Conservation (phyloP, 2,888 invertebrate species). For the Ennomos erosarius region DNA sequence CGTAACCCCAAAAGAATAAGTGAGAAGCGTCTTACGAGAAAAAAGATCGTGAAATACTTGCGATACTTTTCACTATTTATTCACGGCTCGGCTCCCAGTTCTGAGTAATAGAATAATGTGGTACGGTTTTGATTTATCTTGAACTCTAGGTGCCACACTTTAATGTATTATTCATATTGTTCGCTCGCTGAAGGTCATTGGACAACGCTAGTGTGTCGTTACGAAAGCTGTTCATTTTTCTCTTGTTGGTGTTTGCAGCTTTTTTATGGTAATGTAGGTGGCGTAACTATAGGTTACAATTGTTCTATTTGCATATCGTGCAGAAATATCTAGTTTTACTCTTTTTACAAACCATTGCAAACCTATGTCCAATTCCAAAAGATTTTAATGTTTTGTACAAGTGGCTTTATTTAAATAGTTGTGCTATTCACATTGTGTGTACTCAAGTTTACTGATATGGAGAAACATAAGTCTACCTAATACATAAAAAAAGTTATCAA, state of each 20-base stretch:
- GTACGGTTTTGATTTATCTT: slow-evolving; percentile 46
- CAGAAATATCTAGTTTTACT: slow-evolving; percentile 16
- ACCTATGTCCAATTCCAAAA: too few species aligned
- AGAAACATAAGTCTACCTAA: too few species aligned
- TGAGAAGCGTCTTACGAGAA: slow-evolving; percentile 78
- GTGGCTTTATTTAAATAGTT: too few species aligned
- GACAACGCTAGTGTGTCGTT: slow-evolving; percentile 19
- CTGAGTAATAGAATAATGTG: slow-evolving; percentile 54
- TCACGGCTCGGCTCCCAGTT: slow-evolving; percentile 54
- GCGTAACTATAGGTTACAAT: slow-evolving; percentile 28
- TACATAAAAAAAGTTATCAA: too few species aligned
- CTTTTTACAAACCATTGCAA: slow-evolving; percentile 7
- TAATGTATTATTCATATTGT: slow-evolving; percentile 36
- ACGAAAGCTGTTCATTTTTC: slow-evolving; percentile 16
- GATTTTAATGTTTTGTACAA: too few species aligned
- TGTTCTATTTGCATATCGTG: slow-evolving; percentile 33
- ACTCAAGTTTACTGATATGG: too few species aligned
- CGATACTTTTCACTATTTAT: slow-evolving; percentile 73
- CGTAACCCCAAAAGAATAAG: slow-evolving; percentile 81
- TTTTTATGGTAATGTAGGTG: slow-evolving; percentile 28
- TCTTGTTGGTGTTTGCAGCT: slow-evolving; percentile 24
- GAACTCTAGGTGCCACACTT: slow-evolving; percentile 24
- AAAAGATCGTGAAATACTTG: slow-evolving; percentile 66
- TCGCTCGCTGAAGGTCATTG: slow-evolving; percentile 30
- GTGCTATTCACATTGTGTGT: too few species aligned